These are phyloP conservation scores for Turritopsis dohrnii DNA, from an alignment of 30 jellyfish, hydroid and myxozoan genomes.

Conservation along the genomic window DNA sequence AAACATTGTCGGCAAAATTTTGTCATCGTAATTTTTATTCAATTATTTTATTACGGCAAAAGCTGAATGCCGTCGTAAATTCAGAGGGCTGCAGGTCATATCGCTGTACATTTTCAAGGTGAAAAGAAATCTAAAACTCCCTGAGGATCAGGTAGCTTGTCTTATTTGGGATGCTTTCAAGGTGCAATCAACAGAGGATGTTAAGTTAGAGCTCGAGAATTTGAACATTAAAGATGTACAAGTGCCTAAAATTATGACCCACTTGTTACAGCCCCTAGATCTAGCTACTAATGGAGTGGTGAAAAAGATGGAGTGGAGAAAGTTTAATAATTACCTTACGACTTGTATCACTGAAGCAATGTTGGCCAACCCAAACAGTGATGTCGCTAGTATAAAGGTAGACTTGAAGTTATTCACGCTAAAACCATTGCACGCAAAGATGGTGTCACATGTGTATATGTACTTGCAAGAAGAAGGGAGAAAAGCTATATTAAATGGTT, in stretches of 20 bases:
- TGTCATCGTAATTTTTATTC: no score
- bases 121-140: neutral
- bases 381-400: neutral
- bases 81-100: slow-evolving; percentile 5
- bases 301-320: neutral
- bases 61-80: no score
- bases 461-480: neutral
- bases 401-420: neutral
- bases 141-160: neutral
- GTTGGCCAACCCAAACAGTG: neutral
- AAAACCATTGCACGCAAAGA: neutral
- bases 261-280: slow-evolving; percentile 7
- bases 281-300: neutral
- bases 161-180: slow-evolving; percentile 2
- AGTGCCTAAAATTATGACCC: neutral
- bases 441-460: slow-evolving; percentile 13
- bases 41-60: no score
- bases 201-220: slow-evolving; percentile 8
- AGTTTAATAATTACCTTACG: neutral
- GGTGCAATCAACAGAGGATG: neutral
- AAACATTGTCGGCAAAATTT: no score
- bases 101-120: neutral
- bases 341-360: neutral
- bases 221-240: slow-evolving; percentile 20
- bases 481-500: neutral